Evolutionary conservation across 2,113 vertebrate genomes (phyloP), one percentile per base, ranked within the genome.

Genomic region (Cervus canadensis): DNA sequence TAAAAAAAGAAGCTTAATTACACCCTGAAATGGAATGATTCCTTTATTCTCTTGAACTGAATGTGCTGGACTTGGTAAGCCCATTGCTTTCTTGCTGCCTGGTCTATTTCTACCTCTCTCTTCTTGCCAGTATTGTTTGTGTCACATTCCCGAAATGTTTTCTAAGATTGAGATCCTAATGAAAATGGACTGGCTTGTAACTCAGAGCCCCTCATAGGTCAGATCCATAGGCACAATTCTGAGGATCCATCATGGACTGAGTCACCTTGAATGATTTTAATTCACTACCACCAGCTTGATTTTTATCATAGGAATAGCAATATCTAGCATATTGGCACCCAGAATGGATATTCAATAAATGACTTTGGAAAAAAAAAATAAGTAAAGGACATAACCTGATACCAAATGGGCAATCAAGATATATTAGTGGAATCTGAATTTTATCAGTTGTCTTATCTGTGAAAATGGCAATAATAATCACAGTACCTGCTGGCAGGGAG

Each of bases 11-110:
- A 96, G 82, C 54, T 78, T 94, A 96, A 95, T 98, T 79, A 91
- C 4, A 93, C 95, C 91, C 97, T 91, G 86, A 97, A 98, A 95
- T 97, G 92, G 97, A 97, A 96, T 85, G 96, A 93, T 85, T 94
- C 91, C 64, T 91, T 96, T 94, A 97, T 93, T 95, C 82, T 91
- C 59, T 89, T 78, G 78, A 95, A 78, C 76, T 67, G 95, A 91
- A 86, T 57, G 54, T 81, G 28, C 83, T 50, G 45, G 81, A 78
- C 81, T 96, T 43, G 87, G 93, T 87, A 96, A 91, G 84, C 48
- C 57, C 62, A 89, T 97, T 89, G 59, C 88, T 43, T 93, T 96
- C 92, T 90, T 23, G 26, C 84, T 96, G 40, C 52, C 74, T 50
- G 25, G 14, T 96, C 40, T 92, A 59, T 92, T 97, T 94, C 92